These are phyloP conservation scores for Trematomus bernacchii DNA, from an alignment of 2,797 vertebrate species.

Conservation along the genomic window DNA sequence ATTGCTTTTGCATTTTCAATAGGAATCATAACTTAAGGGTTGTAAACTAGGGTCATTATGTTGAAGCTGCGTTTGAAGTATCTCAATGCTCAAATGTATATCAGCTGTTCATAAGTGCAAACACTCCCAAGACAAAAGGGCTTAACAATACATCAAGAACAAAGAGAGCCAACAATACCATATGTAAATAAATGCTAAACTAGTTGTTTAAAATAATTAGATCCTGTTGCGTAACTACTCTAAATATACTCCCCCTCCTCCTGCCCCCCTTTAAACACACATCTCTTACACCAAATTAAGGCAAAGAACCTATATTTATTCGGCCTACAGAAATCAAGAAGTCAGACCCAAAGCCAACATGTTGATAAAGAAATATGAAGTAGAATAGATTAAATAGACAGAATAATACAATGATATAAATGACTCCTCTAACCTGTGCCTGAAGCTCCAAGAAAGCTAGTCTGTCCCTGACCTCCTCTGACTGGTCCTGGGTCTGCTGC, in stretches of 20 bases:
- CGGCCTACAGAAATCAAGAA: not conserved
- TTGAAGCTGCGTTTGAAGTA: not conserved
- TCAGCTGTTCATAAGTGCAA: slow-evolving; percentile 1
- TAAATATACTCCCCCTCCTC: slow-evolving; percentile 8
- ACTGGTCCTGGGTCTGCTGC: slow-evolving; percentile 62
- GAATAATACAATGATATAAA: not conserved
- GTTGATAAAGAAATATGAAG: not conserved
- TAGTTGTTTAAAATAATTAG: slow-evolving; percentile 27
- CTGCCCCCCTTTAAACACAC: slow-evolving; percentile 4
- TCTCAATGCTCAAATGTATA: not conserved
- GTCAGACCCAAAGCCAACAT: not conserved
- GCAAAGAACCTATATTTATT: not conserved
- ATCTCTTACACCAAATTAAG: not conserved
- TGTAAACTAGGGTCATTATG: not conserved
- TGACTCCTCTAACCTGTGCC: slow-evolving; percentile 77
- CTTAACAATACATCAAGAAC: not conserved
- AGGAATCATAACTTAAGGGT: not conserved
- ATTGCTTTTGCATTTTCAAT: not conserved
- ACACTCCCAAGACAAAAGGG: not conserved
- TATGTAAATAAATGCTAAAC: slow-evolving; percentile 28
- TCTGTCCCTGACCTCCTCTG: slow-evolving; percentile 75
- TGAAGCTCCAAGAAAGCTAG: slow-evolving; percentile 85
- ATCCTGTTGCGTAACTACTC: slow-evolving; percentile 39
- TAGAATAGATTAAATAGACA: not conserved
- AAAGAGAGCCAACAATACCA: slow-evolving; percentile 12